Percentiles rank a stretch among this genome's conserved stretches.
These are phyloP conservation scores for Caradrina clavipalpis DNA, from an alignment of 2,888 invertebrate species.

Conservation along the genomic window DNA sequence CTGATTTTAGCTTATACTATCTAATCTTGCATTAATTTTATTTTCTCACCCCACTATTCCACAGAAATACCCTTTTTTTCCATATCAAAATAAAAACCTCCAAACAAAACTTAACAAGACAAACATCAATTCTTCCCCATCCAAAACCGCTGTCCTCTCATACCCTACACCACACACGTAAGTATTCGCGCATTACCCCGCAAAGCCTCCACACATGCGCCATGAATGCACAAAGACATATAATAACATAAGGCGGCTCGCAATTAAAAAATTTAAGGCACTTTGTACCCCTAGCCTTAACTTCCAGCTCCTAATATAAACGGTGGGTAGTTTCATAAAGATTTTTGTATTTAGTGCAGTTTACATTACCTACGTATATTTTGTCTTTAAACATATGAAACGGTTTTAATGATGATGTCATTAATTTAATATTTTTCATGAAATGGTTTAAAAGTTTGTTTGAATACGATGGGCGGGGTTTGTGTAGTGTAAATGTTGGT, in stretches of 20 bases:
- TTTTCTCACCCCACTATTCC: no score
- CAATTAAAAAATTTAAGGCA: constrained; percentile 91
- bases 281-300: constrained; percentile 83
- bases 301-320: constrained; percentile 74
- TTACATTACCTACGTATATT: constrained; percentile 54
- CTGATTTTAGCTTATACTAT: no score
- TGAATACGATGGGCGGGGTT: constrained; percentile 17
- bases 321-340: constrained; percentile 68
- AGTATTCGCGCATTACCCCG: constrained; percentile 75
- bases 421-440: constrained; percentile 58
- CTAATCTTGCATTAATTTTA: no score
- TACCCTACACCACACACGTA: constrained; percentile 49
- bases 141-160: constrained; percentile 50
- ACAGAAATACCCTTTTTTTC: no score
- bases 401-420: constrained; percentile 65
- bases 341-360: constrained; percentile 64
- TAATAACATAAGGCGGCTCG: constrained; percentile 87
- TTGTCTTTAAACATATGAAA: constrained; percentile 62
- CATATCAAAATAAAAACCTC: not conserved
- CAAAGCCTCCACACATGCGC: constrained; percentile 82
- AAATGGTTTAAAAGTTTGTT: constrained; percentile 39
- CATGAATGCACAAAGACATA: constrained; percentile 89
- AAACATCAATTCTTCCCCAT: not conserved
- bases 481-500: not conserved
- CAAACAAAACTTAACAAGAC: not conserved